Conservation (phyloP, 2,113 vertebrate genomes). For the Colossoma macropomum region DNA sequence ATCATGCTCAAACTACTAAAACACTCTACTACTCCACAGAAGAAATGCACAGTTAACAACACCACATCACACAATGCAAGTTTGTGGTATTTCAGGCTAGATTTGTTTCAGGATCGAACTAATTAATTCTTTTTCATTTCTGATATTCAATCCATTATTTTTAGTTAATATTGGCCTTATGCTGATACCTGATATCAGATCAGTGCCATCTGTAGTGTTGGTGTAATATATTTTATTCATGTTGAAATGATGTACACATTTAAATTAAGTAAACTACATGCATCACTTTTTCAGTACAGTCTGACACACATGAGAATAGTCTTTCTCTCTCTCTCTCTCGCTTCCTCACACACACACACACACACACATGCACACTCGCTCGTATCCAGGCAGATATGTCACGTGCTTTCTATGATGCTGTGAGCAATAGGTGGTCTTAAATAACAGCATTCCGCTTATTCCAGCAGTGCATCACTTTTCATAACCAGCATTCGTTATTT, state of each 20-base stretch:
- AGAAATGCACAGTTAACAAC: too few species aligned
- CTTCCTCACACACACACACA: not conserved
- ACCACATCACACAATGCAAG: too few species aligned
- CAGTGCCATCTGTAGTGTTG: not conserved
- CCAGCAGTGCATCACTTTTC: constrained; percentile 14
- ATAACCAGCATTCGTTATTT: constrained; percentile 20
- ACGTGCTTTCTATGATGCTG: constrained; percentile 14
- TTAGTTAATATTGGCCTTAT: too few species aligned
- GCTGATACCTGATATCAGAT: too few species aligned
- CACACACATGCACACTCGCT: not conserved
- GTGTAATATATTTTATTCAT: not conserved
- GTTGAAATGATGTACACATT: not conserved
- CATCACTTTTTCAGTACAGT: not conserved
- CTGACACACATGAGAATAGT: not conserved
- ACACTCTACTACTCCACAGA: too few species aligned
- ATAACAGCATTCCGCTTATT: not conserved
- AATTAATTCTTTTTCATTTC: too few species aligned
- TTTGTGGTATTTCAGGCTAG: too few species aligned
- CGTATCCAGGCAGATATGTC: constrained; percentile 10
- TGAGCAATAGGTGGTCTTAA: constrained; percentile 1
- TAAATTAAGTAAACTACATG: not conserved
- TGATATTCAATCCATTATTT: too few species aligned
- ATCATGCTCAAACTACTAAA: too few species aligned
- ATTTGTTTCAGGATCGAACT: too few species aligned
- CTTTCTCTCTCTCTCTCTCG: not conserved